Evolutionary conservation across 2,888 invertebrate species (phyloP).

Genomic region (Machimus rusticus): DNA sequence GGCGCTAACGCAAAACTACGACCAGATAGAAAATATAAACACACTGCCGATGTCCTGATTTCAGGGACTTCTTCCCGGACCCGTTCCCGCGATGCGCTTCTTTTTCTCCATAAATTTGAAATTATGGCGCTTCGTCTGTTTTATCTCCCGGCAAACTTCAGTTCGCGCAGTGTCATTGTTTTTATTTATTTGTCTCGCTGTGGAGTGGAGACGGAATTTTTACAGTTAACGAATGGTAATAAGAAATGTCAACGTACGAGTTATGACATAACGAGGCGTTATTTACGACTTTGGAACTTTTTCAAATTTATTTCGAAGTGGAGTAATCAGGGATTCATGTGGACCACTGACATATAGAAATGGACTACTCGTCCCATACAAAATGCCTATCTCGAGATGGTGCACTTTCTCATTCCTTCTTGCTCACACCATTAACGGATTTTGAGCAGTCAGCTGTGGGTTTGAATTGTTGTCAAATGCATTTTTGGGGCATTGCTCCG

Average conservation of each 20-base stretch:
- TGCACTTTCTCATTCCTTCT: no score
- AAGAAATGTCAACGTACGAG: conserved; percentile 32
- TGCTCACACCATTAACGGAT: no score
- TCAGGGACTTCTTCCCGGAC: not conserved
- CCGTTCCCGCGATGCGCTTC: not conserved
- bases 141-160: not conserved
- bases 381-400: no score
- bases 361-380: no score
- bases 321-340: not conserved
- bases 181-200: conserved; percentile 1
- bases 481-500: no score
- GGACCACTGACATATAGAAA: no score
- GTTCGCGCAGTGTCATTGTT: not conserved
- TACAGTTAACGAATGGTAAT: conserved; percentile 36
- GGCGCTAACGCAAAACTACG: not conserved
- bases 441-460: no score
- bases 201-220: not conserved
- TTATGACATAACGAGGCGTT: conserved; percentile 22
- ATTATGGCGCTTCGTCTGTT: conserved; percentile 18
- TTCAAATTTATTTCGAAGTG: not conserved
- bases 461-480: no score
- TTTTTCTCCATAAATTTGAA: conserved; percentile 22
- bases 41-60: conserved; percentile 35
- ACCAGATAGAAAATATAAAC: conserved; percentile 5
- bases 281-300: not conserved